Evolutionary conservation across 2,888 invertebrate genomes (phyloP).

Genomic region (Limnephilus auricula): DNA sequence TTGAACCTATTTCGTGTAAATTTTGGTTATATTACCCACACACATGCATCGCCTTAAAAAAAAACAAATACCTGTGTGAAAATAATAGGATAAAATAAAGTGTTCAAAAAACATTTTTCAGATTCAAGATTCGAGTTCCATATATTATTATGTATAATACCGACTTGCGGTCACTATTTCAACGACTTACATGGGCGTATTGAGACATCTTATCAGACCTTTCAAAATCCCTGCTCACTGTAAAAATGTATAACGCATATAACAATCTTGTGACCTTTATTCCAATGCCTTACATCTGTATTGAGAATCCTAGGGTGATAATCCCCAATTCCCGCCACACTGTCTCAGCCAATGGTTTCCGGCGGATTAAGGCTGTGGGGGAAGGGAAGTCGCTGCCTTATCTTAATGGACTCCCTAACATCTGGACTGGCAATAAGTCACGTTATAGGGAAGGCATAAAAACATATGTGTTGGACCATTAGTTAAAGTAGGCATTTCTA

Average conservation of each 20-base stretch:
- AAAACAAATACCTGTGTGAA: no score
- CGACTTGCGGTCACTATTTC: no score
- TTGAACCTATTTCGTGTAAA: no score
- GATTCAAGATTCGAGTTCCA: no score
- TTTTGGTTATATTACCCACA: no score
- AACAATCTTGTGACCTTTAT: neutral
- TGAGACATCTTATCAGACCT: neutral
- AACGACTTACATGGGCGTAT: no score
- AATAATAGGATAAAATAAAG: no score
- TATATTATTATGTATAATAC: no score
- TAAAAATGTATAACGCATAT: neutral
- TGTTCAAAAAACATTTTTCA: no score
- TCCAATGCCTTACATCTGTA: neutral
- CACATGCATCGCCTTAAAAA: no score
- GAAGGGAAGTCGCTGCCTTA: neutral
- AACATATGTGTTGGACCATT: neutral
- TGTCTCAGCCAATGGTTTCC: constrained; percentile 23
- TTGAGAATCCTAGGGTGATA: neutral
- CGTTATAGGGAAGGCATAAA: neutral
- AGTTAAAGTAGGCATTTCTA: neutral
- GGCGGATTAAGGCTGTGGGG: constrained; percentile 6
- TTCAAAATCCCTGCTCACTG: neutral
- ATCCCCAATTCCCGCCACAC: neutral
- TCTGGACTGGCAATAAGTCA: constrained; percentile 21
- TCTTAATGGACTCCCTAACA: constrained; percentile 36